Conservation (phyloP, 1,140 invertebrate species). For the Drosophila obscura region DNA sequence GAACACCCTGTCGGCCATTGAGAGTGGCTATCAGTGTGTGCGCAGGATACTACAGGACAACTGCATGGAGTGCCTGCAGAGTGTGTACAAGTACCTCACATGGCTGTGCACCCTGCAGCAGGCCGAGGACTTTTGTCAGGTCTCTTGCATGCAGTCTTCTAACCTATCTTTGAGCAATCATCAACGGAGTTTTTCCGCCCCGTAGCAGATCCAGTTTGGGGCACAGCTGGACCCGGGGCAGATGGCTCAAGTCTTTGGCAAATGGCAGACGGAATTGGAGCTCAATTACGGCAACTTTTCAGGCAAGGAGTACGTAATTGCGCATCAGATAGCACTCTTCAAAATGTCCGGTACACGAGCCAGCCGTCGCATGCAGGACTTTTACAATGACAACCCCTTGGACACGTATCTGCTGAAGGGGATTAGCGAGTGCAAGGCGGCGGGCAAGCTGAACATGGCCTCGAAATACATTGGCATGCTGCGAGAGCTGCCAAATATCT, state of each 20-base stretch:
- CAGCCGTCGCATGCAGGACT: constrained; percentile 69
- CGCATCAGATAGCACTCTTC: constrained; percentile 88
- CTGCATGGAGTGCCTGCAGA: constrained; percentile 91
- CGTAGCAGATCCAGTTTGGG: constrained; percentile 66
- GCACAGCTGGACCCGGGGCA: constrained; percentile 48
- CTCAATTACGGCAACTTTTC: constrained; percentile 88
- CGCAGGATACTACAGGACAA: constrained; percentile 86
- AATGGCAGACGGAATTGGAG: constrained; percentile 87
- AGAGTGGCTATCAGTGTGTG: constrained; percentile 86
- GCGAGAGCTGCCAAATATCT: constrained; percentile 44
- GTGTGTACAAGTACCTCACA: constrained; percentile 89
- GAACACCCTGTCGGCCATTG: constrained; percentile 84
- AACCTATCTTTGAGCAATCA: not conserved
- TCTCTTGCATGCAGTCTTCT: not conserved
- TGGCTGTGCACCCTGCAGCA: constrained; percentile 89
- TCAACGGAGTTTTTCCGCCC: not conserved
- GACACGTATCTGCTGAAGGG: constrained; percentile 73
- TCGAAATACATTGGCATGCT: constrained; percentile 65
- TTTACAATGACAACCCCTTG: constrained; percentile 80
- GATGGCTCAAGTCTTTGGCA: constrained; percentile 55
- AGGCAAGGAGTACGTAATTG: constrained; percentile 89
- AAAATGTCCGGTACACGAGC: constrained; percentile 84
- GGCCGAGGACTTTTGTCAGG: constrained; percentile 88
- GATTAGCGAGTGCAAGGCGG: constrained; percentile 63
- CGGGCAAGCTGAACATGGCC: constrained; percentile 71